Evolutionary conservation across 1,140 invertebrate species (phyloP).

Genomic region (Bombus haemorrhoidalis): DNA sequence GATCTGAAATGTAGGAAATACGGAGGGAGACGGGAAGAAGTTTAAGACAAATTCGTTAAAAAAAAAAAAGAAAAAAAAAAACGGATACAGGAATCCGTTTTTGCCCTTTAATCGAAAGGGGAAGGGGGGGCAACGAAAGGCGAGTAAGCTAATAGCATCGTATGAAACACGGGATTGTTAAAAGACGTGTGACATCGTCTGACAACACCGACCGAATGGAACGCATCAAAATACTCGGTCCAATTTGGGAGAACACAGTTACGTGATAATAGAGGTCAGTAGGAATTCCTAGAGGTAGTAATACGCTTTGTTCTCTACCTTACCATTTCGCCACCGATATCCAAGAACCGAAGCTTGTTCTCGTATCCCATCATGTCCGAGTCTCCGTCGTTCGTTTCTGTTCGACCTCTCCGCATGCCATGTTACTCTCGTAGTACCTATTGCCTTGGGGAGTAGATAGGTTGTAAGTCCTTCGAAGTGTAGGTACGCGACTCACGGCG

Average conservation of each 20-base stretch:
- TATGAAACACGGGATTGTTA: neutral
- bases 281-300: conserved; percentile 44
- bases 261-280: conserved; percentile 58
- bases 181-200: neutral
- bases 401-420: conserved; percentile 46
- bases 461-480: conserved; percentile 39
- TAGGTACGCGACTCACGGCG: conserved; percentile 28
- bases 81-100: neutral
- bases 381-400: conserved; percentile 66
- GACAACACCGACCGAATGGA: neutral
- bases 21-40: too few relatives aligned
- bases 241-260: neutral
- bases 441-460: conserved; percentile 42
- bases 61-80: too few relatives aligned
- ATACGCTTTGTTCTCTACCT: neutral
- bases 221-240: neutral
- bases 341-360: conserved; percentile 52
- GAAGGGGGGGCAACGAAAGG: too few relatives aligned
- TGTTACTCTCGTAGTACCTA: conserved; percentile 13
- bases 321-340: conserved; percentile 51
- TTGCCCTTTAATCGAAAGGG: neutral
- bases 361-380: conserved; percentile 46
- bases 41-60: neutral
- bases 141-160: neutral
- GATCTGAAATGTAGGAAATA: too few relatives aligned